Evolutionary conservation across 2,888 invertebrate species (phyloP), one percentile per base, ranked within the genome.

Genomic region (Ophraella communa): DNA sequence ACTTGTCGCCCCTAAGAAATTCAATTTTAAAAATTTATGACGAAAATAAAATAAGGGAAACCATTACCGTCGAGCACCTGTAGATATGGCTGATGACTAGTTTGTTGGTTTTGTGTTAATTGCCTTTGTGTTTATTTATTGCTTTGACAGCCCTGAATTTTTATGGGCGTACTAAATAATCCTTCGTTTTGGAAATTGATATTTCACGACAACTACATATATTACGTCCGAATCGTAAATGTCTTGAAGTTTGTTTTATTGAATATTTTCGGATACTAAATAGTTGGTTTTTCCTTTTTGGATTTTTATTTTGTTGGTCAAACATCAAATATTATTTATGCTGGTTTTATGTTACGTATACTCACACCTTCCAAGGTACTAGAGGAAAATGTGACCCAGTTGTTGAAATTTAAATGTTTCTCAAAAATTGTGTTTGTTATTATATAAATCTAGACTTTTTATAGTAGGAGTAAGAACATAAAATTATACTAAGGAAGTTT

Each of bases 41-140:
- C 11, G 27, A 57, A 62, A 57, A 58, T 42, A 39, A 58, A 62
- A 62, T 54, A 39, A 64, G 60, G 64, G 64, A 58, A 65, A 61
- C 65, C 65, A 65, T 65, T 60, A 44, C 65, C 62, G 49, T 51
- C 65, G 62, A 51, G 65, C 62, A 71, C 67, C 69, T 69, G 67
- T 68, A 62, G 64, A 66, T 51, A 51, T 64, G 65, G 59, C 51
- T 67, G 68, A 67, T 27, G 49, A 65, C 69, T 67, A 72, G 64
- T 57, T 76, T 76, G 75, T 76, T 77, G 76, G 74, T 73, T 51
- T 76, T n/a, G 72, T 76, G 71, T 77, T 77, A 77, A 77, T 77
- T 77, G 76, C 74, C 72, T 73, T 74, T 68, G 72, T 68, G 72
- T 73, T 70, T 76, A 75, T 77, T 77, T 76, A 77, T 77, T 72